Evolutionary conservation across 2,113 vertebrate genomes (phyloP), one percentile per base, ranked within the genome.

Genomic region (Erinaceus europaeus): DNA sequence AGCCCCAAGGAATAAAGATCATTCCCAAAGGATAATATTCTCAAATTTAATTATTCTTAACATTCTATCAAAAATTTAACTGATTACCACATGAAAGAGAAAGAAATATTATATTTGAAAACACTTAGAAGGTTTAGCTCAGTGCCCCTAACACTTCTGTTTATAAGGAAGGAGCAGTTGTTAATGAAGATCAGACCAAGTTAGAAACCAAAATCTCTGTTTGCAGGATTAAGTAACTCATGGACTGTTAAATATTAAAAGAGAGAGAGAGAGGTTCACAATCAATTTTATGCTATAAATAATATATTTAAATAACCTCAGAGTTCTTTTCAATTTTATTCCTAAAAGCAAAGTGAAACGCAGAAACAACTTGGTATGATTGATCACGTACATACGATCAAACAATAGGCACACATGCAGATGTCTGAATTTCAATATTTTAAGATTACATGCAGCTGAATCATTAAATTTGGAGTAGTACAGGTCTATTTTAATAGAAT

Each of bases 1-100:
- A 96, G 78, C 82, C 73, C 92, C 79, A 91, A 95, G 90, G 88
- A 95, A 94, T 77, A 88, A 86, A 91, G 69, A 78, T 88, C 92
- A 88, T 93, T 96, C 86, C 83, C 90, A 92, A 52, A 95, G 86
- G 88, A 91, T 93, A 96, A 93, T 86, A 95, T 94, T 94, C 95
- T 79, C 81, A 87, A 90, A 64, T 92, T 89, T 94, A 95, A 96
- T 95, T 95, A 90, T 69, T 95, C 90, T 93, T 95, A 96, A 93
- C 34, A 75, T 76, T 89, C 82, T 86, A 84, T 94, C 90, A 94
- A 96, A 96, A 96, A 92, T 25, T 59, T 91, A 90, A 77, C 64
- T 65, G 46, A 34, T 68, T 61, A 52, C 25, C 17, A 34, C 13
- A 27, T 18, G 61, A 23, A 57, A 23, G 46, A 13, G 17, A 38